These are phyloP conservation scores for Sisor rabdophorus DNA, from an alignment of 2,113 vertebrate genomes.

Conservation along the genomic window DNA sequence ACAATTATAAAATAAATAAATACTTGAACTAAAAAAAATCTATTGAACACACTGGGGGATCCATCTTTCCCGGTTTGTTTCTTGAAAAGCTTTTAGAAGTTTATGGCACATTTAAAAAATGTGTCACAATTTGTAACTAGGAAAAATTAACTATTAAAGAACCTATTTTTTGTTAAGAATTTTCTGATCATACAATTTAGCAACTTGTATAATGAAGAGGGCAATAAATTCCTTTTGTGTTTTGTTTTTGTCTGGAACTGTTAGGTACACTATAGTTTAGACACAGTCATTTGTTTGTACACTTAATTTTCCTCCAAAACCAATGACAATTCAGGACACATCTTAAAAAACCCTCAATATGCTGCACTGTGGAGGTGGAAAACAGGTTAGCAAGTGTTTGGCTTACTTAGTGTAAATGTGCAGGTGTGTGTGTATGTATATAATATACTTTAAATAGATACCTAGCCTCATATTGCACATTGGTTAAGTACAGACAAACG, in stretches of 20 bases:
- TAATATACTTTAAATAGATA: constrained; percentile 49
- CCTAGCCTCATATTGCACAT: constrained; percentile 62
- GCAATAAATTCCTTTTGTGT: not conserved
- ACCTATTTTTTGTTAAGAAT: not conserved
- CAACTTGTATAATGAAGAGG: not conserved
- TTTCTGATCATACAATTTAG: not conserved
- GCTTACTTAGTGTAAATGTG: constrained; percentile 33
- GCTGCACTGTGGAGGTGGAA: constrained; percentile 12
- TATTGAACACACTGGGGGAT: not conserved
- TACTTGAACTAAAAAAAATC: not conserved
- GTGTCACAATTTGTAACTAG: too few relatives aligned
- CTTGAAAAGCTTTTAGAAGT: not conserved
- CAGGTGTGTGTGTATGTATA: constrained; percentile 27
- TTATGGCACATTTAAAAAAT: too few relatives aligned
- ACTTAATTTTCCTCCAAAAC: not conserved
- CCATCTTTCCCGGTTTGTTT: too few relatives aligned
- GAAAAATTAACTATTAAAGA: not conserved
- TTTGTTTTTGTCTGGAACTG: not conserved
- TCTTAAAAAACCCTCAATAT: not conserved
- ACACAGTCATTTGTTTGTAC: not conserved
- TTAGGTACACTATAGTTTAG: not conserved
- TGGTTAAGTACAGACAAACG: constrained; percentile 44
- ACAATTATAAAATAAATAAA: not conserved
- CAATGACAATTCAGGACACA: not conserved
- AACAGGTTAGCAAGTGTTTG: constrained; percentile 20